These are phyloP conservation scores for Dilophus febrilis DNA, from an alignment of 2,888 invertebrate species.

Conservation along the genomic window DNA sequence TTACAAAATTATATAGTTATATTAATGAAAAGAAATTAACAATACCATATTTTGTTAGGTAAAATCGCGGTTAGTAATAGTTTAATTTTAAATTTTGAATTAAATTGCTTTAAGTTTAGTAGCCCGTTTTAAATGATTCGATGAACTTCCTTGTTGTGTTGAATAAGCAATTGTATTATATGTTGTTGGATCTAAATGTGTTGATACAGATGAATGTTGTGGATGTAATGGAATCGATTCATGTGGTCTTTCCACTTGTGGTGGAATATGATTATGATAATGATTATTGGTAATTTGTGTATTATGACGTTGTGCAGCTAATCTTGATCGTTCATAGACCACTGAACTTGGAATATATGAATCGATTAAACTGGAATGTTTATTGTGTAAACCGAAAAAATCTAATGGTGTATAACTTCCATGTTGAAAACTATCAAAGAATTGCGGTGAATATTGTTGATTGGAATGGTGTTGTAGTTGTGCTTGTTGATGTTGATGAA, in stretches of 20 bases:
- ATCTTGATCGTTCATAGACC: slow-evolving; percentile 16
- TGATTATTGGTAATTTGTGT: slow-evolving; percentile 2
- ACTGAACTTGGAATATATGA: slow-evolving; percentile 43
- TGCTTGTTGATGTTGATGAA: not conserved
- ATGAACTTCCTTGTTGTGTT: slow-evolving; percentile 15
- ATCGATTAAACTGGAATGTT: slow-evolving; percentile 37
- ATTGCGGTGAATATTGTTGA: slow-evolving; percentile 1
- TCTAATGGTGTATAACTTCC: slow-evolving; percentile 4
- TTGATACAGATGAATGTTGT: not conserved
- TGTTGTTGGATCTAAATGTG: not conserved
- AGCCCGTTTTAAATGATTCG: slow-evolving; percentile 10
- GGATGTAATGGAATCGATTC: slow-evolving; percentile 12
- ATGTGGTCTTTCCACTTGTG: too few relatives aligned
- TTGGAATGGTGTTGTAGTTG: not conserved
- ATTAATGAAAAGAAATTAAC: too few relatives aligned
- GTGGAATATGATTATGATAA: slow-evolving; percentile 8
- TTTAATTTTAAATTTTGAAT: not conserved
- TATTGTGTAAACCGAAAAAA: slow-evolving; percentile 15
- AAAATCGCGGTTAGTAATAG: too few relatives aligned
- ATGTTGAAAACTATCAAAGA: slow-evolving; percentile 5
- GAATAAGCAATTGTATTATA: slow-evolving; percentile 20
- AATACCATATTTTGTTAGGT: too few relatives aligned
- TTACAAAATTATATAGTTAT: too few relatives aligned
- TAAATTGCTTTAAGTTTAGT: slow-evolving; percentile 1
- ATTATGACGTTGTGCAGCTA: slow-evolving; percentile 1